Base-by-base conservation (phyloP, 1,140 invertebrate species). In the Teleogryllus occipitalis region DNA sequence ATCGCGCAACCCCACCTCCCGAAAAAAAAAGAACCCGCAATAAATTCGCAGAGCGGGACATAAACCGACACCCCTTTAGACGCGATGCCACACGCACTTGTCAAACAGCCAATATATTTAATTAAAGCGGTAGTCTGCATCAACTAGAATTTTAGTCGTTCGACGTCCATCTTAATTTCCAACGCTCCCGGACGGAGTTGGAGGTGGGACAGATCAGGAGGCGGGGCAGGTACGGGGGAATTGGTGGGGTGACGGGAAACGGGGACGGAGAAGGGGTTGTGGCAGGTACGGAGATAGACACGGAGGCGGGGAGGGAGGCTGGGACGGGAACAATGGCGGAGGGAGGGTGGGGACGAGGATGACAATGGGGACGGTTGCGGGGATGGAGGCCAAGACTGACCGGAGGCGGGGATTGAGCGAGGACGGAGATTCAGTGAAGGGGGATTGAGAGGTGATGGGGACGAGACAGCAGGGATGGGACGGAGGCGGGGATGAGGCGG, bases 141-240 rank as follows among this genome's bases (percentile, higher is more conserved):
- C 54, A 65, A 65, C 54, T 18, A 65, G 54, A 65, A 65, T 65
- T 65, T 65, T 65, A 65, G 54, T 65, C 54, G 54, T 65, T 65
- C 54, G 54, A 65, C 54, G 54, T 65, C 54, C 7, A 65, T 65
- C 54, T 65, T 65, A 10, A 65, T 65, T 65, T 18, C 54, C 1
- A 39, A 39, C 27, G 27, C 27, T 39, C 1, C 27, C 5, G 27
- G 27, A 2, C 27, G 27, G 27, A 39, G 27, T 39, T 39, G 1
- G 27, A 39, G 54, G 54, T 7, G 2, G 0, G 54, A 7, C 54
- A 65, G 10, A 14, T 10, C 54, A 65, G 2, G 54, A 65, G 1
- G 54, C 0, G 54, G 54, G 18, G 8, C 8, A 54, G 49, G n/a
- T n/a, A 54, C 49, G 49, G 49, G 15, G 49, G 49, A 54, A 54